These are phyloP conservation scores for Xylocopa sonorina DNA, from an alignment of 1,140 invertebrate genomes.

Conservation along the genomic window DNA sequence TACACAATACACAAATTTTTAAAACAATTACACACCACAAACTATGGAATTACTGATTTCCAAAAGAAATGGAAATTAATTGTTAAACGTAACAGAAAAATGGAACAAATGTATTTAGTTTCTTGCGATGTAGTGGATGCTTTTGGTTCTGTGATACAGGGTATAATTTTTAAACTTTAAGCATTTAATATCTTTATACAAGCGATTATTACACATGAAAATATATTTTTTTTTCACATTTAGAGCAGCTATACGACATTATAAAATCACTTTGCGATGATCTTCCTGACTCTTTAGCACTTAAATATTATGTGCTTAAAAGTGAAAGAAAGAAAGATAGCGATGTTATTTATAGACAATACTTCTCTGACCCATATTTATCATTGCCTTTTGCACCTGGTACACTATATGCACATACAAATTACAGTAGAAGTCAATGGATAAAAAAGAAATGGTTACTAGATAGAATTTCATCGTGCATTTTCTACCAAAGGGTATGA, in stretches of 20 bases:
- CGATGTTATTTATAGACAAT: background rate
- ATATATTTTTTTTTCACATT: conserved; percentile 6
- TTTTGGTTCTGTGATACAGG: conserved; percentile 38
- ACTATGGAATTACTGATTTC: conserved; percentile 25
- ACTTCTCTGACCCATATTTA: conserved; percentile 18
- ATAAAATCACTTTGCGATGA: conserved; percentile 16
- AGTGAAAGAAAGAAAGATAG: background rate
- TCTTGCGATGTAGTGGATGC: conserved; percentile 25
- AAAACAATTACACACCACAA: conserved; percentile 23
- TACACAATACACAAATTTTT: conserved; percentile 9
- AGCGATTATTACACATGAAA: background rate
- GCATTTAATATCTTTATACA: background rate
- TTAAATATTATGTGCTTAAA: background rate
- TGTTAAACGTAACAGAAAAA: background rate
- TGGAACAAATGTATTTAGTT: background rate
- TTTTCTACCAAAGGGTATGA: conserved; percentile 28
- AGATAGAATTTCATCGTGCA: conserved; percentile 3
- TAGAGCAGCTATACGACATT: conserved; percentile 20
- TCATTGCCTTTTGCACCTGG: conserved; percentile 5
- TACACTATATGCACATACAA: background rate
- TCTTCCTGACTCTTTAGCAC: conserved; percentile 6
- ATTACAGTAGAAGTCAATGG: background rate
- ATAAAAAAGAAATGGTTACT: conserved; percentile 10
- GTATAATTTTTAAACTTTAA: conserved; percentile 9
- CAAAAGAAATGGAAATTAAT: conserved; percentile 12